Percentiles rank a stretch among this genome's conserved stretches.
phyloP scores from a whole-genome alignment of 2,888 invertebrate genomes.

The Lepidochrysops patricia region DNA sequence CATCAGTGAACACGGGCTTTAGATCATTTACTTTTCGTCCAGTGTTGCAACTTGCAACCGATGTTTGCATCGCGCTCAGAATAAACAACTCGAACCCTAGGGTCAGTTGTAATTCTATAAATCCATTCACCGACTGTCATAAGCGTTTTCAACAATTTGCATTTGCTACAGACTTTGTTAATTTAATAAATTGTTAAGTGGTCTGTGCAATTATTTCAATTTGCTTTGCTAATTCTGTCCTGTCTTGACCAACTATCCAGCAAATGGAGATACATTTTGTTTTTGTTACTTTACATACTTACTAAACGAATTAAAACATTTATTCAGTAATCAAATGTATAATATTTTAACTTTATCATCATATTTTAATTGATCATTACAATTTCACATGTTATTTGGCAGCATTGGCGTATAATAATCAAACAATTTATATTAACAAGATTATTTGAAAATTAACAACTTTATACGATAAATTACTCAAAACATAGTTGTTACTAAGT shows the following conservation, averaged over 20 bases:
- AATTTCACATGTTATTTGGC: too few relatives aligned
- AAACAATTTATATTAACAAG: too few relatives aligned
- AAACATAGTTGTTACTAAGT: not conserved
- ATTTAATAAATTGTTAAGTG: constrained; percentile 5
- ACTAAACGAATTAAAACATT: not conserved
- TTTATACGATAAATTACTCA: not conserved
- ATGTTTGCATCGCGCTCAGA: constrained; percentile 24
- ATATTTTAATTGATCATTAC: too few relatives aligned
- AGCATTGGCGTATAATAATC: too few relatives aligned
- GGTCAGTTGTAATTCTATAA: constrained; percentile 17
- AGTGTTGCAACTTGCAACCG: constrained; percentile 26
- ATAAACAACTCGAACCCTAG: constrained; percentile 24
- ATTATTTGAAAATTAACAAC: too few relatives aligned
- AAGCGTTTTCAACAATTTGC: constrained; percentile 11
- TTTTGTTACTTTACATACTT: not conserved
- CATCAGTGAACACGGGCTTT: too few relatives aligned
- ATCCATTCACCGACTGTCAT: constrained; percentile 16
- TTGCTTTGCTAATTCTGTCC: not conserved
- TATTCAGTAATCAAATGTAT: too few relatives aligned
- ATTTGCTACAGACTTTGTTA: constrained; percentile 10
- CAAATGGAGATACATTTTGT: not conserved
- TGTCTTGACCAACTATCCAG: not conserved
- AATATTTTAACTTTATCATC: too few relatives aligned
- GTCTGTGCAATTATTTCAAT: constrained; percentile 4
- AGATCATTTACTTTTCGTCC: constrained; percentile 23